These are phyloP conservation scores for Haemorhous mexicanus DNA, from an alignment of 2,113 vertebrate genomes.

Conservation along the genomic window DNA sequence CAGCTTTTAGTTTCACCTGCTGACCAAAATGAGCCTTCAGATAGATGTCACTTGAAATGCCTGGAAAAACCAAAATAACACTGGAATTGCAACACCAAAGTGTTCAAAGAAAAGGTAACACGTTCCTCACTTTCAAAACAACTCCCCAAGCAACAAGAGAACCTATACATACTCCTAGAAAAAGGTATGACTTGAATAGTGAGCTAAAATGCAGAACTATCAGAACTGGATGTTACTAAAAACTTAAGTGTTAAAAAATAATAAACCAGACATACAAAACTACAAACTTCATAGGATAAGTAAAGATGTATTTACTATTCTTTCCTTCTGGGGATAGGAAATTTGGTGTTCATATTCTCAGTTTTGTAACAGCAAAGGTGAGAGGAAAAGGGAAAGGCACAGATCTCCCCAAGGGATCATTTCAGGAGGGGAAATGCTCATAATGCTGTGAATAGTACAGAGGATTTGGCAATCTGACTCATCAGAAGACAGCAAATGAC, in stretches of 20 bases:
- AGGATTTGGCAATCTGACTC: not conserved
- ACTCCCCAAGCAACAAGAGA: not conserved
- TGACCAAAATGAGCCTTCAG: not conserved
- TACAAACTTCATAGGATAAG: not conserved
- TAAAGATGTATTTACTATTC: not conserved
- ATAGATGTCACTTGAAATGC: not conserved
- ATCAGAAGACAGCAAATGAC: not conserved
- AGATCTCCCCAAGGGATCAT: not conserved
- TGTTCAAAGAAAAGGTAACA: not conserved
- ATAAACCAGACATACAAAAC: not conserved
- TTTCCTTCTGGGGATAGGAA: not conserved
- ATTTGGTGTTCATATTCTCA: not conserved
- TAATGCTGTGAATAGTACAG: not conserved
- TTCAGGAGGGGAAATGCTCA: not conserved
- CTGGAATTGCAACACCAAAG: not conserved
- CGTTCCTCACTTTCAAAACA: not conserved
- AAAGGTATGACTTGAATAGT: not conserved
- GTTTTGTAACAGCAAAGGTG: not conserved
- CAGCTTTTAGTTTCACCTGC: not conserved
- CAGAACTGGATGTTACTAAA: not conserved
- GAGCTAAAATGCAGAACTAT: not conserved
- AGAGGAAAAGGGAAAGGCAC: not conserved
- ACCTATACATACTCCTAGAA: not conserved
- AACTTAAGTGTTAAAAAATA: not conserved
- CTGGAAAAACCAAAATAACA: not conserved